Percentiles rank a stretch among this genome's conserved stretches.
phyloP scores from a whole-genome alignment of 2,113 vertebrate genomes.

The Camelus dromedarius region DNA sequence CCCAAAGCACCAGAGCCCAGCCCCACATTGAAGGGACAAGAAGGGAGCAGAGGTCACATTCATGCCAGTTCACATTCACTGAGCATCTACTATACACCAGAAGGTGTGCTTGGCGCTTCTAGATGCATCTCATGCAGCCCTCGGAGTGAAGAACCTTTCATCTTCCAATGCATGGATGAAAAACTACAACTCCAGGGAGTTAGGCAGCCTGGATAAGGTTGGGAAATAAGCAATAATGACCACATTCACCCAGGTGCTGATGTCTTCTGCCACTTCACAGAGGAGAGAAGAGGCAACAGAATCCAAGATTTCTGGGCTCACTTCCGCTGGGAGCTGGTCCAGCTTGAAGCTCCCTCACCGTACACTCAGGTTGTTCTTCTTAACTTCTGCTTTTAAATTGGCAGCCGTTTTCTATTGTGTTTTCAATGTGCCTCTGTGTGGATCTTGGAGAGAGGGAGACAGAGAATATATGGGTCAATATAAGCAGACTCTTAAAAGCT shows the following conservation, averaged over 20 bases:
- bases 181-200: not conserved
- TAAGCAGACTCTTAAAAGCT: slow-evolving; percentile 83
- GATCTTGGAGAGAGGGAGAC: slow-evolving; percentile 63
- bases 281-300: not conserved
- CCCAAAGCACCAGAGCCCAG: not conserved
- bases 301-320: too few species aligned
- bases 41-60: not conserved
- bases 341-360: not conserved
- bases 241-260: not conserved
- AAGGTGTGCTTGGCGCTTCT: not conserved
- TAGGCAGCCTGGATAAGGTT: not conserved
- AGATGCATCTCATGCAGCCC: not conserved
- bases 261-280: not conserved
- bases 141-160: not conserved
- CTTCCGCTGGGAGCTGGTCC: not conserved
- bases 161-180: not conserved
- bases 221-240: not conserved
- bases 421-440: slow-evolving; percentile 68
- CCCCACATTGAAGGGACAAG: too few species aligned
- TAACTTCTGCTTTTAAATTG: slow-evolving; percentile 69
- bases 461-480: slow-evolving; percentile 85
- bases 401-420: slow-evolving; percentile 64
- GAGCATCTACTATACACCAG: not conserved
- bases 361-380: not conserved
- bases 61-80: not conserved